A percentile compares a stretch with the other conserved stretches of the same genome.
Evolutionary conservation across 2,797 vertebrate species (phyloP).

Genomic region (Acropternis orthonyx): DNA sequence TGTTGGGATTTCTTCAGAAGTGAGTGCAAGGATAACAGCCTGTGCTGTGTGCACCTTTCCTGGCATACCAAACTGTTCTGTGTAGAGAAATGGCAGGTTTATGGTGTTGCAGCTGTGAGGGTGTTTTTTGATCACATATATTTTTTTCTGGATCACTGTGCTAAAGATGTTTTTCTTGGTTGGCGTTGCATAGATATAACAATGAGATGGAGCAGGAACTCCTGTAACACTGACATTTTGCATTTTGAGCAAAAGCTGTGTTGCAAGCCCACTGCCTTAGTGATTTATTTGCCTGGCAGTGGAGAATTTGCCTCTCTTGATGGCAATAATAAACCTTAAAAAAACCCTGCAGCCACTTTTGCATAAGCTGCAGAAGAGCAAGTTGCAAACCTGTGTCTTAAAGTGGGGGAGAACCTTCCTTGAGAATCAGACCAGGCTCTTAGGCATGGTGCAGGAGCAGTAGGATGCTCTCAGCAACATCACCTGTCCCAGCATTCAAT

Average conservation of each 20-base stretch:
- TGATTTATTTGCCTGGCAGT: background rate
- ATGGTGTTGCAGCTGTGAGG: background rate
- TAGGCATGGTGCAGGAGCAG: background rate
- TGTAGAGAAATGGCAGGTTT: background rate
- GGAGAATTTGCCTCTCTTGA: background rate
- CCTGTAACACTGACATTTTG: background rate
- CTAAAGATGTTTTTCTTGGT: background rate
- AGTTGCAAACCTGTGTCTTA: background rate
- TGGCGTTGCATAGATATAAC: background rate
- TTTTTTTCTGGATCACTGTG: background rate
- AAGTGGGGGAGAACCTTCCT: background rate
- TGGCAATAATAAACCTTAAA: background rate
- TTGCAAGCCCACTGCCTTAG: background rate
- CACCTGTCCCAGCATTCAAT: rapidly evolving
- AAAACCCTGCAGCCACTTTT: background rate
- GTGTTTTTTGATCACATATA: background rate
- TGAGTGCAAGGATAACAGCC: background rate
- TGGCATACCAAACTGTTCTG: background rate
- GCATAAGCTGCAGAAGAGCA: background rate
- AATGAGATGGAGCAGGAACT: background rate
- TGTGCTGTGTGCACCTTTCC: background rate
- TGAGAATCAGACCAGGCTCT: background rate
- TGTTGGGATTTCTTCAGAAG: background rate
- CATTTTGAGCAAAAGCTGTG: background rate
- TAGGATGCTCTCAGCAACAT: background rate